Conservation (phyloP, 2,888 invertebrate genomes). For the Anthoptus insignis region DNA sequence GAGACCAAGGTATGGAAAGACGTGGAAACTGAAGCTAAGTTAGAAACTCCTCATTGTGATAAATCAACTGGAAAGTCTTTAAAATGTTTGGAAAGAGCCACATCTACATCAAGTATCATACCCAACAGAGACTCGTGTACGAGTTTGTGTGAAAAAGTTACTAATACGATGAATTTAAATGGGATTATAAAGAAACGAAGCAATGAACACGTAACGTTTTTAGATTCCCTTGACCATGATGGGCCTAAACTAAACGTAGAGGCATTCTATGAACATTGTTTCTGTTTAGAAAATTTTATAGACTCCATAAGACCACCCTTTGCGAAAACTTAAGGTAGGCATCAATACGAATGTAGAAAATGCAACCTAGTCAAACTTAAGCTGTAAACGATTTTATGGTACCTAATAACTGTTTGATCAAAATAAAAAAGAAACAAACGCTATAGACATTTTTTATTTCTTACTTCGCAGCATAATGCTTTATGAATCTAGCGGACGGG, state of each 20-base stretch:
- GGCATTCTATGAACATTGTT: constrained; percentile 48
- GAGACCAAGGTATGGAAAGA: constrained; percentile 64
- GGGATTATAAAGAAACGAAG: constrained; percentile 32
- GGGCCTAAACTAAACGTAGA: constrained; percentile 10
- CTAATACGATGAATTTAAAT: constrained; percentile 5
- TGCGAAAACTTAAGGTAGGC: background rate
- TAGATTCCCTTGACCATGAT: constrained; percentile 38
- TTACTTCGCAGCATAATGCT: constrained; percentile 88
- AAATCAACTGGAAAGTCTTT: constrained; percentile 57
- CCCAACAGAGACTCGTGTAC: constrained; percentile 32
- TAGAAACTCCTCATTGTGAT: constrained; percentile 54
- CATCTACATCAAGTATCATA: constrained; percentile 51
- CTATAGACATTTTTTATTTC: constrained; percentile 4
- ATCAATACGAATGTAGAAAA: too few species aligned
- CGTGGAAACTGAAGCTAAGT: constrained; percentile 60
- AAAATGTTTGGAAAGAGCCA: constrained; percentile 53
- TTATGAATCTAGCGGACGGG: constrained; percentile 92
- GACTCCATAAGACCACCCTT: constrained; percentile 67
- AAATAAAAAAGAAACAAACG: background rate
- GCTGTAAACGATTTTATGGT: background rate
- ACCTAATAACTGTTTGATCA: background rate
- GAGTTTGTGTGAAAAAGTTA: constrained; percentile 43
- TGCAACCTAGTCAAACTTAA: too few species aligned
- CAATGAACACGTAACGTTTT: constrained; percentile 55
- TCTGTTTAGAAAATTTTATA: constrained; percentile 65